These are phyloP conservation scores for Pseudanteris insignis DNA, from an alignment of 2,888 invertebrate species.

Conservation along the genomic window DNA sequence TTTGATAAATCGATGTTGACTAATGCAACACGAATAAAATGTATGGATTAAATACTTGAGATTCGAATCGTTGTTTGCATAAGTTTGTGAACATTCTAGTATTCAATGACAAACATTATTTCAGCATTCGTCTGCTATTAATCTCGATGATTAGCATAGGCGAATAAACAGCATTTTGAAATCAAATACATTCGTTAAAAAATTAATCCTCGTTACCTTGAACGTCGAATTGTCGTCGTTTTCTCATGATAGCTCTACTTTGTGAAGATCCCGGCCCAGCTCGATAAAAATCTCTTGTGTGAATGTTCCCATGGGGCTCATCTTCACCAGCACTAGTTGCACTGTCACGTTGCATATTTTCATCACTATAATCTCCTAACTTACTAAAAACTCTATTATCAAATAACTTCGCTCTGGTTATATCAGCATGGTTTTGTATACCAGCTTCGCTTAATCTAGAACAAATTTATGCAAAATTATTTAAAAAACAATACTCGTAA, in stretches of 20 bases:
- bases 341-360: slow-evolving; percentile 62
- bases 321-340: slow-evolving; percentile 65
- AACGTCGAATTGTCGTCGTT: slow-evolving; percentile 62
- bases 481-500: neutral
- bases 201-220: no score
- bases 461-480: neutral
- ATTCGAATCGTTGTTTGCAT: no score
- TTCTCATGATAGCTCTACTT: slow-evolving; percentile 59
- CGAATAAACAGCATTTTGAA: no score
- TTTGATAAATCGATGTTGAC: no score
- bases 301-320: slow-evolving; percentile 57
- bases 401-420: slow-evolving; percentile 61
- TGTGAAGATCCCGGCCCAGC: slow-evolving; percentile 55
- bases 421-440: slow-evolving; percentile 58
- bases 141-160: no score
- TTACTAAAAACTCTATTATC: slow-evolving; percentile 52
- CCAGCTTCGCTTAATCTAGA: slow-evolving; percentile 60
- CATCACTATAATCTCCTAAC: slow-evolving; percentile 58
- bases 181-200: no score
- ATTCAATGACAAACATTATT: no score
- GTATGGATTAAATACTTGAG: no score
- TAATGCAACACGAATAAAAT: no score
- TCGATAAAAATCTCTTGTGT: slow-evolving; percentile 49
- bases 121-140: no score
- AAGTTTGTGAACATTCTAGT: no score